These are phyloP conservation scores for Mixornis gularis DNA, from an alignment of 2,113 vertebrate species.

Conservation along the genomic window DNA sequence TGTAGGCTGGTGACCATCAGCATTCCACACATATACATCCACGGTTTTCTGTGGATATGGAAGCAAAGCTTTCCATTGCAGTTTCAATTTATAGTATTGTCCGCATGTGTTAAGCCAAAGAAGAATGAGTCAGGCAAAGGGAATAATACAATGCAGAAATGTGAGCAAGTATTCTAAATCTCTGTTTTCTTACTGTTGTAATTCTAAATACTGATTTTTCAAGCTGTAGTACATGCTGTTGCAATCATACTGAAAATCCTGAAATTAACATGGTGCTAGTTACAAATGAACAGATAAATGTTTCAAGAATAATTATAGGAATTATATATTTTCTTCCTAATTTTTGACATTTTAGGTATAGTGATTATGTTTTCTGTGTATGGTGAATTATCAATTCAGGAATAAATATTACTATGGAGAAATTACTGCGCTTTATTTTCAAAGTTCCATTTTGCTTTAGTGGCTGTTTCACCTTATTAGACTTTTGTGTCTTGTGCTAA, in stretches of 20 bases:
- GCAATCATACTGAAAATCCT: background rate
- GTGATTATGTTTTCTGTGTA: background rate
- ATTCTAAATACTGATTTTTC: background rate
- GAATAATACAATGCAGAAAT: background rate
- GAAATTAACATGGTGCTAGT: background rate
- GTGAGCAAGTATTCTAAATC: background rate
- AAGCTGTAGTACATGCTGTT: background rate
- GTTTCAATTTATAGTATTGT: background rate
- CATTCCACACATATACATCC: background rate
- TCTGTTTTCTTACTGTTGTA: background rate
- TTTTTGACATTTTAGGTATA: background rate
- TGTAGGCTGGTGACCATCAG: background rate
- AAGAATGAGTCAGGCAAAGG: background rate
- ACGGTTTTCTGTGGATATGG: background rate
- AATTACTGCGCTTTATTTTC: background rate
- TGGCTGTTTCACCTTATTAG: background rate
- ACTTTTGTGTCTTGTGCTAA: background rate
- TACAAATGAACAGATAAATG: background rate
- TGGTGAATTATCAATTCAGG: background rate
- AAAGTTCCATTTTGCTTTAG: background rate
- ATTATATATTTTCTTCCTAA: background rate
- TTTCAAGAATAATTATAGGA: background rate
- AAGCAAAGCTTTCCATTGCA: background rate
- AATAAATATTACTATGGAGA: background rate
- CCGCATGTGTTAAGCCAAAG: background rate